These are phyloP conservation scores for Damaliscus lunatus DNA, from an alignment of 2,113 vertebrate genomes.

Conservation along the genomic window DNA sequence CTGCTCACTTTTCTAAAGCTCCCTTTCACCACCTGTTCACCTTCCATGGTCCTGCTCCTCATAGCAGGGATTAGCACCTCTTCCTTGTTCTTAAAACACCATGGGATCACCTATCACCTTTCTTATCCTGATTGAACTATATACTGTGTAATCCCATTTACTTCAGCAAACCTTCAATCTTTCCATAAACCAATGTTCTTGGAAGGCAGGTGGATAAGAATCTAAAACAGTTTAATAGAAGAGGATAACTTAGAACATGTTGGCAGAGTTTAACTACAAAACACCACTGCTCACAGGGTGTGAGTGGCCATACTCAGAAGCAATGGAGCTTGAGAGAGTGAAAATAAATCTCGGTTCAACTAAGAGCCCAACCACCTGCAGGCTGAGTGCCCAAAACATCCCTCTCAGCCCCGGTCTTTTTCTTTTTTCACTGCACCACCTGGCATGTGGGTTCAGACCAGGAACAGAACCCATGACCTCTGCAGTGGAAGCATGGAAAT, in stretches of 20 bases:
- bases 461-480: background rate
- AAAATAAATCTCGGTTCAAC: background rate
- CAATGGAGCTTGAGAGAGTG: background rate
- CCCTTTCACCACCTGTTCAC: background rate
- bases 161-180: background rate
- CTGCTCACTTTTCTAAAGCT: background rate
- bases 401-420: accelerated
- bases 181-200: background rate
- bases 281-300: background rate
- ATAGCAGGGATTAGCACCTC: background rate
- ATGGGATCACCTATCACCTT: background rate
- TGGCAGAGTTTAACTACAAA: background rate
- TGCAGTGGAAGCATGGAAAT: background rate
- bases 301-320: background rate
- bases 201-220: background rate
- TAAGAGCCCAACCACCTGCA: background rate
- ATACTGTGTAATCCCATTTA: background rate
- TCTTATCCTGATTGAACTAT: background rate
- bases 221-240: background rate
- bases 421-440: background rate
- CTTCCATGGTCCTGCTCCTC: background rate
- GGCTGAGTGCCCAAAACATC: background rate
- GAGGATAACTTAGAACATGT: background rate
- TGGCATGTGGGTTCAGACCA: background rate
- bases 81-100: background rate